A percentile compares a stretch with the other conserved stretches of the same genome.
These are phyloP conservation scores for Pedetes capensis DNA, from an alignment of 2,113 vertebrate genomes.

Conservation along the genomic window DNA sequence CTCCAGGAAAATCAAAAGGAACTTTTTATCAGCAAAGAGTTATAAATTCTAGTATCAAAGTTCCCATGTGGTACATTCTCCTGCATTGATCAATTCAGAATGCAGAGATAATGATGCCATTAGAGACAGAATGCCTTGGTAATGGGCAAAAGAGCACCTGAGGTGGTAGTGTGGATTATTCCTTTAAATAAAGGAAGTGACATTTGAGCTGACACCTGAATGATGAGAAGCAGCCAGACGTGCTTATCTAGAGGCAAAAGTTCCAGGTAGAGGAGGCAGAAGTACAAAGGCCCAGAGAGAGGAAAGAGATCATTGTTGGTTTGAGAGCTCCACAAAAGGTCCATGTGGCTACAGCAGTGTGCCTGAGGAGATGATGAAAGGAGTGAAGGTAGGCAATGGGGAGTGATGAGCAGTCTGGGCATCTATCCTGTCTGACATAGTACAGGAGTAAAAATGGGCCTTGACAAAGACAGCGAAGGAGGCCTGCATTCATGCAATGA, in stretches of 20 bases:
- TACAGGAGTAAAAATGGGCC: background rate
- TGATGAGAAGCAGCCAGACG: slow-evolving; percentile 17
- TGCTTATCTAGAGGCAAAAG: background rate
- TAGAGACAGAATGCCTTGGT: slow-evolving; percentile 20
- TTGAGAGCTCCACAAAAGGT: background rate
- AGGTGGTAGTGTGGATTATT: background rate
- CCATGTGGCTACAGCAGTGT: background rate
- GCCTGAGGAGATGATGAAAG: background rate
- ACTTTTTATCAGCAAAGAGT: slow-evolving; percentile 52
- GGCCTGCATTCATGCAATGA: background rate
- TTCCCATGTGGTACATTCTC: slow-evolving; percentile 23
- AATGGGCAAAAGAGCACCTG: slow-evolving; percentile 33
- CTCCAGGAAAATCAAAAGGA: slow-evolving; percentile 23
- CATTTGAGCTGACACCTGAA: slow-evolving; percentile 31
- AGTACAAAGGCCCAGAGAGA: slow-evolving; percentile 10
- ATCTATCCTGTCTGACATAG: background rate
- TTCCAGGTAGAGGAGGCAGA: background rate
- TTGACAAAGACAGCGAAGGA: background rate
- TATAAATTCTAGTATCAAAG: slow-evolving; percentile 41
- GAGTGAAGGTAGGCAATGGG: background rate
- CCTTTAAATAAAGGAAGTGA: slow-evolving; percentile 44
- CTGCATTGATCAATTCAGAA: slow-evolving; percentile 56
- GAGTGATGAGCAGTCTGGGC: background rate
- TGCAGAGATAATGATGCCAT: slow-evolving; percentile 48
- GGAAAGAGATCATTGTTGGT: background rate